phyloP scores from a whole-genome alignment of 2,888 invertebrate genomes.

The Hemicrepidius hirtus region DNA sequence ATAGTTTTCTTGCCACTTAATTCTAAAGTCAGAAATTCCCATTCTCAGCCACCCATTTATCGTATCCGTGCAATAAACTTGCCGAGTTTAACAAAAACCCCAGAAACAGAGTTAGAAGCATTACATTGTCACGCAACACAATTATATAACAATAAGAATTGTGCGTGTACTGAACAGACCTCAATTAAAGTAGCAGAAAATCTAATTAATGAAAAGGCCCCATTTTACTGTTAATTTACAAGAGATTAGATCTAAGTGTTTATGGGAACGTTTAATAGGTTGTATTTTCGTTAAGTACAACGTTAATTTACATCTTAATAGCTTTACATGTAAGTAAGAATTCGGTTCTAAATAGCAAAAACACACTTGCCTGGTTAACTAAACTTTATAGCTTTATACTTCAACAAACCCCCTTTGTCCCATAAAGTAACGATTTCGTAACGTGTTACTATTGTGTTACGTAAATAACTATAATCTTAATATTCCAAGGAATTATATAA shows the following conservation, averaged over 20 bases:
- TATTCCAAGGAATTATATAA: no score
- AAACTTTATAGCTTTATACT: no score
- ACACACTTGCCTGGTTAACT: no score
- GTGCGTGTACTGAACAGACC: slow-evolving; percentile 7
- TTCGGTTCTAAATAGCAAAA: no score
- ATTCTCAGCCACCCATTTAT: no score
- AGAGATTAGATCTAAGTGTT: slow-evolving; percentile 7
- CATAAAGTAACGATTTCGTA: no score
- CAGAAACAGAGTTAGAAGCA: slow-evolving; percentile 2
- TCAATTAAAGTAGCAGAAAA: slow-evolving; percentile 3
- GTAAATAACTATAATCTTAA: no score
- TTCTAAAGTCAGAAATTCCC: no score
- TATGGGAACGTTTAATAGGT: slow-evolving; percentile 5
- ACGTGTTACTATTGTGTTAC: no score
- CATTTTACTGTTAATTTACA: not conserved
- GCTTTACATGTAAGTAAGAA: not conserved
- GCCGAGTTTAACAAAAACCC: not conserved
- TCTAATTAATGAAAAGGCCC: slow-evolving; percentile 9
- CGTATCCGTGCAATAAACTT: slow-evolving; percentile 8
- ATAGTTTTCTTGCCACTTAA: no score
- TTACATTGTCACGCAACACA: slow-evolving; percentile 16
- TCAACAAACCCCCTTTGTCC: no score
- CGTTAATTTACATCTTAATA: slow-evolving; percentile 13
- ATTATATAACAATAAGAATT: slow-evolving; percentile 17
- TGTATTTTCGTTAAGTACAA: slow-evolving; percentile 2